Base-by-base conservation (phyloP, 2,797 vertebrate genomes). In the Sphenopsis melanotis region DNA sequence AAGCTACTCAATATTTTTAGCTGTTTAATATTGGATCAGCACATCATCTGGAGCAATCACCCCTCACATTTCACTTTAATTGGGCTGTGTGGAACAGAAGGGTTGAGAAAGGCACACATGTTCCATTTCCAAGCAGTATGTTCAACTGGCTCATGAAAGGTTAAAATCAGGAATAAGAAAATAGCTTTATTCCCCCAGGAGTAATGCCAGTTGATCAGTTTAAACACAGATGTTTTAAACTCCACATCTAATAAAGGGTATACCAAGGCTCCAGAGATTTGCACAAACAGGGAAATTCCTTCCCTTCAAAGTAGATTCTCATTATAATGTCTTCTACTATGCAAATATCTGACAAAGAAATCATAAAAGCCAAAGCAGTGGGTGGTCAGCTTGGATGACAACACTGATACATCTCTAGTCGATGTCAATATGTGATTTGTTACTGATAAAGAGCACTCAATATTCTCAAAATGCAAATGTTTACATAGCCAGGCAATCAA, bases 21-120 rank as follows among this genome's bases (percentile, higher is more conserved):
- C 71, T 95, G 89, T 94, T 94, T 94, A 92, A 92, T 86, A 92
- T 81, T 85, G 92, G 81, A 95, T 94, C 92, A 93, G 87, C 41
- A 19, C 36, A 78, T 96, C 84, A 93, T 87, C 90, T 92, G 84
- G 82, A 94, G 68, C 71, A 89, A 85, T 86, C 76, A 65, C 65
- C 84, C 65, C 65, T 93, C 82, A 75, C 72, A 83, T 88, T 95
- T 89, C 83, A 75, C 63, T 93, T 88, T 93, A 90, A 94, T 94
- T 83, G 89, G 91, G 50, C 87, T 90, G 81, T 47, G 85, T 90
- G 84, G 41, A 95, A 90, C 95, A 94, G 93, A 96, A 95, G 79
- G 84, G 61, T 65, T 94, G 88, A 93, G 46, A 86, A 92, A 92
- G 84, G 78, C 4, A 2, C 87, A 84, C 92, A 52, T 72, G 61